Percentiles rank a stretch among this genome's conserved stretches.
Conservation (phyloP, 1,140 invertebrate genomes). For the Drosophila subpulchrella region DNA sequence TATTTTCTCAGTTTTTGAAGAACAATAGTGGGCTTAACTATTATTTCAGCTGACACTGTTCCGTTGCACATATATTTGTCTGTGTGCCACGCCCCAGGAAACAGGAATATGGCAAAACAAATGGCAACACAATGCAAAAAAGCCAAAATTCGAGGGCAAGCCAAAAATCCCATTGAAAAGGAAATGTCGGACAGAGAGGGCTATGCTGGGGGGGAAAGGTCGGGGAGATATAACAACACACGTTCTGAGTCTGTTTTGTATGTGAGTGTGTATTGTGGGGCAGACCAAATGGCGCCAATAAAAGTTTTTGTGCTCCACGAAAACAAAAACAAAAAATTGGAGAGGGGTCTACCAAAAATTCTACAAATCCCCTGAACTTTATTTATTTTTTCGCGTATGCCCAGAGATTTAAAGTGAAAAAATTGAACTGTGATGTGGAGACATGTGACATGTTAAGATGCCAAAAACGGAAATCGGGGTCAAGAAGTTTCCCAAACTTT, state of each 20-base stretch:
- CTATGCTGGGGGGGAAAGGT: background rate
- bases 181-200: constrained; percentile 20
- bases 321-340: constrained; percentile 8
- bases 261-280: constrained; percentile 40
- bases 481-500: constrained; percentile 10
- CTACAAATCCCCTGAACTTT: constrained; percentile 22
- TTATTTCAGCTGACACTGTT: constrained; percentile 1
- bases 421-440: constrained; percentile 18
- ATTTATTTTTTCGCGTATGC: constrained; percentile 14
- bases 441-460: constrained; percentile 22
- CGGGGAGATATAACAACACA: constrained; percentile 13
- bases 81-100: constrained; percentile 40
- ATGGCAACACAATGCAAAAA: constrained; percentile 40
- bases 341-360: constrained; percentile 6
- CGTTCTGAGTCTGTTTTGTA: constrained; percentile 9
- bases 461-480: constrained; percentile 4
- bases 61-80: constrained; percentile 1
- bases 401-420: constrained; percentile 23
- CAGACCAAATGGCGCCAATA: constrained; percentile 77
- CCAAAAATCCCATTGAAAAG: constrained; percentile 45
- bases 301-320: constrained; percentile 57
- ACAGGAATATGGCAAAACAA: constrained; percentile 27
- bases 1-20: background rate
- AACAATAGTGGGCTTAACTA: constrained; percentile 2
- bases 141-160: constrained; percentile 32